Base-by-base conservation (phyloP, 2,797 vertebrate species). In the Enoplosus armatus region DNA sequence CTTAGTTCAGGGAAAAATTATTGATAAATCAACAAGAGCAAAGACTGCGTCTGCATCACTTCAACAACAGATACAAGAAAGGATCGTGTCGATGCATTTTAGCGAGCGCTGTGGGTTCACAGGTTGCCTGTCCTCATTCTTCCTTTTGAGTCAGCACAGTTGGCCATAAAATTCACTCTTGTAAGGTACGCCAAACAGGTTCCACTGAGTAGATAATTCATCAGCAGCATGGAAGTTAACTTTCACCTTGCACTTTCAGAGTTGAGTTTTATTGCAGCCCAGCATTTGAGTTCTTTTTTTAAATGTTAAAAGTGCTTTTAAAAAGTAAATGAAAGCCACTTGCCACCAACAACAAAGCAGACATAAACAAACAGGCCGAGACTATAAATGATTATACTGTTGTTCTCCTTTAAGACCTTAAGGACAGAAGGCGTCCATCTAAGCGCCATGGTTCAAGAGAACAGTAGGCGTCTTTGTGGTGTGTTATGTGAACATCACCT, bases 401-500 rank as follows among this genome's bases (percentile, higher is more conserved):
- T 3, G 8, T 53, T 29, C 10, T 50, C 4, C 26, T 68, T 31
- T 37, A 35, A 37, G 33, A 43, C 64, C 26, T 29, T 51, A 20
- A 35, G 8, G 10, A 41, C 35, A 22, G 20, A 5, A 14, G 33
- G 14, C 10, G n/a, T 29, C 3, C 20, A 18, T 47, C 33, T 22
- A 12, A 11, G 6, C 9, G 2, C 1, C 10, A 2, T 4, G 20
- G 9, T 24, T 53, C 24, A 54, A 24, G 22, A 45, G 4, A 76
- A 72, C 29, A 74, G 5, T 3, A 6, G 12, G 15, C 22, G 37
- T 50, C 60, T 61, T 69, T 78, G 75, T 73, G 45, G 12, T 22
- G 41, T 33, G 67, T 35, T 3, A 26, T 33, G 61, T 70, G 37
- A 69, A 8, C 7, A 0, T 87, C 66, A 94, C 93, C 91, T 90